Evolutionary conservation across 2,888 invertebrate species (phyloP).

Genomic region (Lithosia quadra): DNA sequence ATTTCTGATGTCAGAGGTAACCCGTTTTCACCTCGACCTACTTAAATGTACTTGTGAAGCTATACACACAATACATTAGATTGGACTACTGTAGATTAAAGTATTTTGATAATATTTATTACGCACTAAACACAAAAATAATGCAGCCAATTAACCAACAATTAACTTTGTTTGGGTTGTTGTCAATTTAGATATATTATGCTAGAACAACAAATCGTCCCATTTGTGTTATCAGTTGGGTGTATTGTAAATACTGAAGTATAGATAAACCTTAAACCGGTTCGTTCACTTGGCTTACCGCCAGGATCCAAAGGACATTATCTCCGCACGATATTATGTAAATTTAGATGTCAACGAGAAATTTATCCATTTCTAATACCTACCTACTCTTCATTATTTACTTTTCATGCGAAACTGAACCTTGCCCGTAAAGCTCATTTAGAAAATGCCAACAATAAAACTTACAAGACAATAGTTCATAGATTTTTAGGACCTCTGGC

Average conservation of each 20-base stretch:
- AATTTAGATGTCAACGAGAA: not conserved
- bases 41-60: constrained; percentile 15
- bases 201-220: no score
- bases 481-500: not conserved
- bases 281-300: no score
- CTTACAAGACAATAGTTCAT: no score
- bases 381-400: not conserved
- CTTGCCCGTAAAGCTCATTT: not conserved
- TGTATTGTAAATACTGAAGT: no score
- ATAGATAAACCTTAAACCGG: no score
- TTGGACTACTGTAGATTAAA: not conserved
- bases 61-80: not conserved
- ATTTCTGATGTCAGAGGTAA: constrained; percentile 55
- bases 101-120: constrained; percentile 1
- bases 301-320: no score
- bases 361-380: not conserved
- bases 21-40: constrained; percentile 52
- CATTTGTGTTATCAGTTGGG: no score
- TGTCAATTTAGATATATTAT: not conserved
- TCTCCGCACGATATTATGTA: not conserved
- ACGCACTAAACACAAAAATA: not conserved
- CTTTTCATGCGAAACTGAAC: not conserved
- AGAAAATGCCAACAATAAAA: no score
- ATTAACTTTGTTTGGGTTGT: not conserved
- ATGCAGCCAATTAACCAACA: not conserved